phyloP scores from a whole-genome alignment of 2,888 invertebrate species.

The Teleiodes luculella region DNA sequence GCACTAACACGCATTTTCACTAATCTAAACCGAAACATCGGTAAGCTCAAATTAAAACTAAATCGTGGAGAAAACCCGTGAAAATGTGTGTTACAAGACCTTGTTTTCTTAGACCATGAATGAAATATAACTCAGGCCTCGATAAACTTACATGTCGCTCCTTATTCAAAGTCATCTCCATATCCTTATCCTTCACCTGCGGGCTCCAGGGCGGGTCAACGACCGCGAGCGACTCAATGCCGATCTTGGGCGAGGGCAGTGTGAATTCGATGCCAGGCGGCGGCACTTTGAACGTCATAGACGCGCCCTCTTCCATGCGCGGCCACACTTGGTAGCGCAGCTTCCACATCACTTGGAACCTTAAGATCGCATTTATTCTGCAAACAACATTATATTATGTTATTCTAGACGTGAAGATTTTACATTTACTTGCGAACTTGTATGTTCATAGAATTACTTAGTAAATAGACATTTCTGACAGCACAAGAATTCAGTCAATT shows the following conservation, averaged over 20 bases:
- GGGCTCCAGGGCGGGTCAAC: slow-evolving; percentile 99
- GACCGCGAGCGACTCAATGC: slow-evolving; percentile 94
- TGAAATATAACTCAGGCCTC: background rate
- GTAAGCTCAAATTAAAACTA: no score
- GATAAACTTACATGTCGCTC: slow-evolving; percentile 91
- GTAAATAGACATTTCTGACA: no score
- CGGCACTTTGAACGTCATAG: slow-evolving; percentile 97
- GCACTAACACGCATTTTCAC: no score
- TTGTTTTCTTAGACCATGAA: no score
- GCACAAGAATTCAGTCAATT: no score
- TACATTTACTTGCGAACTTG: no score
- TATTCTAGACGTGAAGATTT: no score
- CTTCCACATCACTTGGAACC: slow-evolving; percentile 97
- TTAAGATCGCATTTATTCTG: slow-evolving; percentile 72
- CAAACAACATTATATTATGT: slow-evolving; percentile 11
- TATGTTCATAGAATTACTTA: slow-evolving; percentile 65
- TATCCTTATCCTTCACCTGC: slow-evolving; percentile 97
- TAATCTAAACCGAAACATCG: no score
- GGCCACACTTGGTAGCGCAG: slow-evolving; percentile 99
- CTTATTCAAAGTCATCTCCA: slow-evolving; percentile 98
- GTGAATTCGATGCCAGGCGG: slow-evolving; percentile 99
- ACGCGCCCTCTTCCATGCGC: slow-evolving; percentile 98
- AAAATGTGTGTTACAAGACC: no score
- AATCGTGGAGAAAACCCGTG: no score
- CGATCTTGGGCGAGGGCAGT: slow-evolving; percentile 98